phyloP scores from a whole-genome alignment of 2,888 invertebrate genomes.

The Danaus chrysippus region DNA sequence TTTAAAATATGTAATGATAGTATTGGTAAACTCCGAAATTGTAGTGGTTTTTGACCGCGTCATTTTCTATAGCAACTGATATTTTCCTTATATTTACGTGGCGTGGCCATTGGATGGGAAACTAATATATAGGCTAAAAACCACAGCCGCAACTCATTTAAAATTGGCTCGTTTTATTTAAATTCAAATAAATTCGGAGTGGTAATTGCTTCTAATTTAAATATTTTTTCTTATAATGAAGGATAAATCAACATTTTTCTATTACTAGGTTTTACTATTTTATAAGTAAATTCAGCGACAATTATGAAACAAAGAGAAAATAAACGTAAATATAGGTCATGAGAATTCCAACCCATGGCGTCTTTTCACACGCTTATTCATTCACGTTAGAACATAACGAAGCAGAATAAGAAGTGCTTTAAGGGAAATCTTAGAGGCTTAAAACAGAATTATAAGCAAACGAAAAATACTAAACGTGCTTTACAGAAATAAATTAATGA shows the following conservation, averaged over 20 bases:
- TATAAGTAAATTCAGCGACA: too few species aligned
- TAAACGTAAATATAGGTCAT: too few species aligned
- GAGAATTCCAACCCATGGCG: too few species aligned
- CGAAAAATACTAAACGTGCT: too few species aligned
- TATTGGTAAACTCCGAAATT: conserved; percentile 29
- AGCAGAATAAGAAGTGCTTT: conserved; percentile 3
- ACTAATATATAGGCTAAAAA: conserved; percentile 25
- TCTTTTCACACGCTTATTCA: too few species aligned
- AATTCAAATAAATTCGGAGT: conserved; percentile 20
- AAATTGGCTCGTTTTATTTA: conserved; percentile 19
- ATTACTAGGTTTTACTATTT: too few species aligned
- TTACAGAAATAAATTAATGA: too few species aligned
- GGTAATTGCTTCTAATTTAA: conserved; percentile 13
- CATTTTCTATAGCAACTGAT: conserved; percentile 34
- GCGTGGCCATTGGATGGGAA: conserved; percentile 30
- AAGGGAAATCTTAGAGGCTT: neutral
- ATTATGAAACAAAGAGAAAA: too few species aligned
- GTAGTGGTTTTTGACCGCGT: conserved; percentile 33
- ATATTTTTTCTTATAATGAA: too few species aligned
- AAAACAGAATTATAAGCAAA: neutral
- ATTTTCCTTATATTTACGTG: conserved; percentile 31
- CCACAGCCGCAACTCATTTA: too few species aligned
- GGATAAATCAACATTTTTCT: too few species aligned
- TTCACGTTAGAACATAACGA: neutral
- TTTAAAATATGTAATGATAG: conserved; percentile 15